Percentiles rank a stretch among this genome's conserved stretches.
Evolutionary conservation across 2,113 vertebrate genomes (phyloP).

Genomic region (Hypocryptadius cinnamomeus): DNA sequence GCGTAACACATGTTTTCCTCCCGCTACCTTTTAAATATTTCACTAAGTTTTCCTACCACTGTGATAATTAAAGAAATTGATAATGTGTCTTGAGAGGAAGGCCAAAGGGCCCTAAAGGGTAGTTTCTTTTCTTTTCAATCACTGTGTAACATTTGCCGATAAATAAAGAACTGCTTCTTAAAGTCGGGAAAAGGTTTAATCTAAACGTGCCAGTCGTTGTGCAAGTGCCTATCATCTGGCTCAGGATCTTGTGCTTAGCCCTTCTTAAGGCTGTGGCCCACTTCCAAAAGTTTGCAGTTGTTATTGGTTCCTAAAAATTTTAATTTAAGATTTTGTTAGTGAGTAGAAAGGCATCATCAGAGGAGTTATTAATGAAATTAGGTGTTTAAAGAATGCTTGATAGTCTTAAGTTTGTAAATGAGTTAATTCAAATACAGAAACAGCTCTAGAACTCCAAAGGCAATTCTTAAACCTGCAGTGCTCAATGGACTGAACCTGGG

Average conservation of each 20-base stretch:
- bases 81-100: background rate
- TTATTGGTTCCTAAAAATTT: background rate
- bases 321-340: background rate
- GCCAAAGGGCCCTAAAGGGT: background rate
- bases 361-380: background rate
- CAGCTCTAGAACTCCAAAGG: background rate
- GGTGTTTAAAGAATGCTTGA: background rate
- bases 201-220: background rate
- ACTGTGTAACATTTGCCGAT: background rate
- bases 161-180: background rate
- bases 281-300: background rate
- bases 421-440: background rate
- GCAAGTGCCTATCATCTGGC: background rate
- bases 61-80: constrained; percentile 38
- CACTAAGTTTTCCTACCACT: constrained; percentile 11
- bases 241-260: background rate
- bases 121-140: constrained; percentile 4
- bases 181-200: background rate
- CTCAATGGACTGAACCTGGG: background rate
- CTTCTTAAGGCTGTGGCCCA: background rate
- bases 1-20: background rate
- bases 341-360: background rate
- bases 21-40: constrained; percentile 25
- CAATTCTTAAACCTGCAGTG: background rate
- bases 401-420: background rate